Base-by-base conservation (phyloP, 2,797 vertebrate species). In the Psittacula derbiana region DNA sequence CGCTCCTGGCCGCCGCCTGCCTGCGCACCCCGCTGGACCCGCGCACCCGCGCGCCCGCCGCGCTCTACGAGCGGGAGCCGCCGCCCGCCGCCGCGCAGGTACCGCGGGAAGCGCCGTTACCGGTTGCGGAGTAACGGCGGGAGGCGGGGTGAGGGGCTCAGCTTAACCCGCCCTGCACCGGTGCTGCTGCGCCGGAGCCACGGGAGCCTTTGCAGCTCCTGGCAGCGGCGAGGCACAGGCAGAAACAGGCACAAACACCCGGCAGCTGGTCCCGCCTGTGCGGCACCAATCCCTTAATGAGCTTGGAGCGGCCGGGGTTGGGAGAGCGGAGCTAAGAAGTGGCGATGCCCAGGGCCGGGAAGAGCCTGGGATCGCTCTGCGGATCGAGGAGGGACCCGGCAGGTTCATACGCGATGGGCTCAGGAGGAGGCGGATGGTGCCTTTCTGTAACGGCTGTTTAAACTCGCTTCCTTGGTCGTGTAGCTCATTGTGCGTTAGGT, bases 381-480 rank as follows among this genome's bases (percentile, higher is more conserved):
- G 7, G 27, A 0, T 6, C 13, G 11, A 6, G 46, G 4, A 14
- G 4, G 31, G 49, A 47, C 4, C 6, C 2, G 2, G 33, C 5
- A 9, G 40, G 21, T 1, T 25, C 2, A 1, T 0, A 4, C 18
- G 0, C 24, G 0, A 3, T 2, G 43, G 23, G 52, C 6, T 23
- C 16, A 4, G 28, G 1, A 55, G 12, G 27, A 11, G 27, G 31
- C 2, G 74, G 17, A 14, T 4, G 21, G 27, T 8, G 62, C 12
- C 58, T 10, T 14, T 20, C 44, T 8, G 2, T 5, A 41, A 8
- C 38, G 2, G 15, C 17, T 8, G 20, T 69, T 10, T 16, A 7
- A 52, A n/a, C 33, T 6, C 14, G 4, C 40, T 12, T 2, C 52
- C 25, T 31, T 8, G 8, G 10, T n/a, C 25, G 1, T 1, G 4